Conservation (phyloP, 2,888 invertebrate species). For the Lepetodrilus schrolli region DNA sequence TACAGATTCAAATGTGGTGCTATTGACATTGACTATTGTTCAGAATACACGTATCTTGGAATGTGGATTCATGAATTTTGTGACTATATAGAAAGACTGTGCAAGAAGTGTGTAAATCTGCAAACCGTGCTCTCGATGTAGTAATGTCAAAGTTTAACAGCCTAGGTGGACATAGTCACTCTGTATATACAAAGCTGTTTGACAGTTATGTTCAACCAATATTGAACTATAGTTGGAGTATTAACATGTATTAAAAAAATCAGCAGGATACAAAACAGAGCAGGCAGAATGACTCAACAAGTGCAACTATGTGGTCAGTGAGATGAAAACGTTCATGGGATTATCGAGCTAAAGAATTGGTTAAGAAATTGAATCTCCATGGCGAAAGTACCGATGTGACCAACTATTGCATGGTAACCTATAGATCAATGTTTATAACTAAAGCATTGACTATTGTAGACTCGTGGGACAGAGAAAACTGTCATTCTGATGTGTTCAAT, state of each 20-base stretch:
- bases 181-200: neutral
- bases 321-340: neutral
- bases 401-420: neutral
- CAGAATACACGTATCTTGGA: no score
- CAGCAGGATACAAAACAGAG: neutral
- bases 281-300: neutral
- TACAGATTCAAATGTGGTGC: neutral
- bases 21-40: neutral
- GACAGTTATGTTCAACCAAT: conserved; percentile 1
- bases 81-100: neutral
- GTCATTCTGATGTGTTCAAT: neutral
- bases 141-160: neutral
- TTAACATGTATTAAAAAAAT: neutral
- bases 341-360: neutral
- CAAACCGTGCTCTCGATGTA: neutral
- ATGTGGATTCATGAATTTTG: neutral
- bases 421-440: neutral
- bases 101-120: neutral
- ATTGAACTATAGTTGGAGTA: neutral
- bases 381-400: neutral
- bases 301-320: neutral
- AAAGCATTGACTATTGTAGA: neutral
- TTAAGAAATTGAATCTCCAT: neutral
- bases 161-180: neutral
- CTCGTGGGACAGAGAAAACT: neutral